A percentile compares a stretch with the other conserved stretches of the same genome.
Conservation (phyloP, 2,113 vertebrate species). For the Hemiscyllium ocellatum region DNA sequence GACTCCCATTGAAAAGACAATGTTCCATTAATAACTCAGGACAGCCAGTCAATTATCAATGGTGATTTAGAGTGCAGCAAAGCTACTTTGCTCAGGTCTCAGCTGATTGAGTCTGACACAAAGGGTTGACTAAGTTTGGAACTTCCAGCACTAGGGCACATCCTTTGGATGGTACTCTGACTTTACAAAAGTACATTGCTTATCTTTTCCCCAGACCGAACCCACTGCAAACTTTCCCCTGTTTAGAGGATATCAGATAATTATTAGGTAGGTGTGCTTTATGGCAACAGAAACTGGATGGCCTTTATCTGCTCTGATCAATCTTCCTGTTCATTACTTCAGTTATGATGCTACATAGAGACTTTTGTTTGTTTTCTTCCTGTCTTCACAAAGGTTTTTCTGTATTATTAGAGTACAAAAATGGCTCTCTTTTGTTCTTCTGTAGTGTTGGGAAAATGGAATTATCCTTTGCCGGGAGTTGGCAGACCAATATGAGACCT, state of each 20-base stretch:
- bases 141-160: background rate
- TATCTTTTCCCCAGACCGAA: background rate
- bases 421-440: slow-evolving; percentile 38
- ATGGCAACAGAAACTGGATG: background rate
- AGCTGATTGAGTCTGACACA: background rate
- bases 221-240: background rate
- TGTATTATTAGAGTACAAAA: background rate
- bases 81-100: background rate
- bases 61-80: background rate
- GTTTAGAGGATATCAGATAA: background rate
- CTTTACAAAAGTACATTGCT: background rate
- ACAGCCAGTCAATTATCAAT: background rate
- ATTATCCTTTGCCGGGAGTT: slow-evolving; percentile 94
- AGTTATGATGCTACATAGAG: background rate
- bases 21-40: background rate
- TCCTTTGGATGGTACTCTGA: background rate
- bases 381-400: background rate
- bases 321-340: background rate
- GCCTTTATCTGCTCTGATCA: background rate
- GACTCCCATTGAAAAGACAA: background rate
- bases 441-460: slow-evolving; percentile 95
- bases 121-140: background rate
- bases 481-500: slow-evolving; percentile 91
- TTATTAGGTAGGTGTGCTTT: background rate
- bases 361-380: background rate